Conservation (phyloP, 2,797 vertebrate genomes). For the Lerista edwardsae region DNA sequence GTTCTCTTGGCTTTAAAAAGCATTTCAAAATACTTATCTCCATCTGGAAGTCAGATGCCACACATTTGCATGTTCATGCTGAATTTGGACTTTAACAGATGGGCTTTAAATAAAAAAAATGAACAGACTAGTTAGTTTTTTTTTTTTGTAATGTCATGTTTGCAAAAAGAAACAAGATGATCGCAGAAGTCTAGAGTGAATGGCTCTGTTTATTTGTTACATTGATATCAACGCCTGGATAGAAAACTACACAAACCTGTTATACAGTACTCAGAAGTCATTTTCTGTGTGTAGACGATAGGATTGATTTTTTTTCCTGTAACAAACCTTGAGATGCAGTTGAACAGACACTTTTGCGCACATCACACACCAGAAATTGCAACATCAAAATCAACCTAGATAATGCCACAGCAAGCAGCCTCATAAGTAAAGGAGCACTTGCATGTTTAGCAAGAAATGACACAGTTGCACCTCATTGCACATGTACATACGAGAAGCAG, state of each 20-base stretch:
- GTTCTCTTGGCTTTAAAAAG: not conserved
- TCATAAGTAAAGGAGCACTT: not conserved
- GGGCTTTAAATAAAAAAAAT: no score
- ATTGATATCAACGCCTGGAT: conserved; percentile 23
- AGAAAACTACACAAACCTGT: conserved; percentile 61
- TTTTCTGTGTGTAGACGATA: not conserved
- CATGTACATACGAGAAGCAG: not conserved
- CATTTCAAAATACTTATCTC: not conserved
- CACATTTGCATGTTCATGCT: not conserved
- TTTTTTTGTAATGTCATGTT: not conserved
- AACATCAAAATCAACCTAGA: conserved; percentile 29
- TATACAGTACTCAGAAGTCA: conserved; percentile 7
- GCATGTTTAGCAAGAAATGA: conserved; percentile 36
- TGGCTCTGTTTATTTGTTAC: conserved; percentile 32
- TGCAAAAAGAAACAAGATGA: not conserved
- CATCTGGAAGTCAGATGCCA: not conserved
- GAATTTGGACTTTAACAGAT: not conserved
- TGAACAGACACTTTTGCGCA: not conserved
- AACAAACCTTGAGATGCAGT: conserved; percentile 34
- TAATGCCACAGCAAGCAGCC: not conserved
- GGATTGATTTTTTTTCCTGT: conserved; percentile 30
- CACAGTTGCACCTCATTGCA: not conserved
- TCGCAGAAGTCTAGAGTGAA: conserved; percentile 49
- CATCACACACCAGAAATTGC: not conserved
- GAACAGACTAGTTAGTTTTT: not conserved